phyloP scores from a whole-genome alignment of 2,797 vertebrate species.

The Pogoniulus pusillus region DNA sequence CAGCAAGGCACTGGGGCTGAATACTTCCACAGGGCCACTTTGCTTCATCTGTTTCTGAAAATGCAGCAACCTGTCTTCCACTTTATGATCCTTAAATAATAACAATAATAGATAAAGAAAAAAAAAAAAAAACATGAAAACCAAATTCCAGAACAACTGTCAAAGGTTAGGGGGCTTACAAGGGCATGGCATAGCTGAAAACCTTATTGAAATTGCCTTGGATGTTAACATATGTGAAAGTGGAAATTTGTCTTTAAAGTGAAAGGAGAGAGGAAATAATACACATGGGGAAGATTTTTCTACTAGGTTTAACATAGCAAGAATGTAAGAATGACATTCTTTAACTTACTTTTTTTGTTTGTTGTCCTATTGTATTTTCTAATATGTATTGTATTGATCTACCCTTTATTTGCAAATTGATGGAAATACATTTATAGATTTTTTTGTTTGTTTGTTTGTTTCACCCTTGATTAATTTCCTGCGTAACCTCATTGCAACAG shows the following conservation, averaged over 20 bases:
- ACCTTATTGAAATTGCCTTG: constrained; percentile 17
- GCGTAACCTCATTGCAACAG: background rate
- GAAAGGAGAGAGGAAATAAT: constrained; percentile 13
- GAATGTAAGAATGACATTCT: background rate
- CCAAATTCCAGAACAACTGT: background rate
- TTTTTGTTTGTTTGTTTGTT: constrained; percentile 4
- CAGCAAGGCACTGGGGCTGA: constrained; percentile 52
- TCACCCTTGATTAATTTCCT: constrained; percentile 49
- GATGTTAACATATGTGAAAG: background rate
- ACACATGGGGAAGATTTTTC: background rate
- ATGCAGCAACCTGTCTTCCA: constrained; percentile 72
- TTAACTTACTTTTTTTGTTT: constrained; percentile 9
- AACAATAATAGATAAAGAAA: constrained; percentile 62
- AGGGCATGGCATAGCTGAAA: constrained; percentile 3
- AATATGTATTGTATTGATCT: constrained; percentile 41
- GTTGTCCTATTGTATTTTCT: constrained; percentile 27
- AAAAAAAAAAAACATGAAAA: constrained; percentile 3
- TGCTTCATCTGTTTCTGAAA: constrained; percentile 75
- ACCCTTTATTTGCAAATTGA: constrained; percentile 26
- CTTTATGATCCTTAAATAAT: constrained; percentile 78
- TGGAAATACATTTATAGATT: constrained; percentile 52
- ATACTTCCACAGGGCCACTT: constrained; percentile 70
- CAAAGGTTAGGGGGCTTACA: background rate
- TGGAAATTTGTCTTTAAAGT: background rate
- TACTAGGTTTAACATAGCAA: background rate